A percentile compares a stretch with the other conserved stretches of the same genome.
Evolutionary conservation across 2,113 vertebrate genomes (phyloP).

Genomic region (Setophaga coronata): DNA sequence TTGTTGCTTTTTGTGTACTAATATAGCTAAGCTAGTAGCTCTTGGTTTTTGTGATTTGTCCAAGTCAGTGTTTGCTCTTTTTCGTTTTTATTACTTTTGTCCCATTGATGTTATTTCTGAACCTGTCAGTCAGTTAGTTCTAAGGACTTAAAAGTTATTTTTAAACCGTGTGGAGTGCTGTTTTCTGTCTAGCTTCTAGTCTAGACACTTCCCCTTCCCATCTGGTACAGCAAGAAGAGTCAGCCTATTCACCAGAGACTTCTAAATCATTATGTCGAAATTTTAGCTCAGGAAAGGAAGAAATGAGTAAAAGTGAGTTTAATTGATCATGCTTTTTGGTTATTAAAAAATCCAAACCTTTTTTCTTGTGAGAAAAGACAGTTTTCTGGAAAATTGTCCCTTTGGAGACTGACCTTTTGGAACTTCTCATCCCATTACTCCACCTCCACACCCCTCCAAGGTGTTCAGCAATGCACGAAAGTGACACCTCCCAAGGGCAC

Average conservation of each 20-base stretch:
- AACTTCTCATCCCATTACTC: neutral
- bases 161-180: neutral
- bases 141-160: neutral
- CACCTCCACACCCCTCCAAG: rapidly evolving
- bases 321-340: neutral
- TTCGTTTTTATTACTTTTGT: neutral
- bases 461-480: neutral
- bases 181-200: neutral
- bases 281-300: neutral
- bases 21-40: neutral
- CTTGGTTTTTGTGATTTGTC: neutral
- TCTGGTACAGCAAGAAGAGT: neutral
- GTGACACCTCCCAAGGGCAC: rapidly evolving
- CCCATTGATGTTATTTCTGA: neutral
- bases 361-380: neutral
- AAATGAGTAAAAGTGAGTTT: neutral
- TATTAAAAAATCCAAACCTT: neutral
- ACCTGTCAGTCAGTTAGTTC: neutral
- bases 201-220: neutral
- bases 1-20: neutral
- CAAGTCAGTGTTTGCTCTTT: neutral
- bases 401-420: neutral
- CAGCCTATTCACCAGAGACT: neutral
- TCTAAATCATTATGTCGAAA: neutral
- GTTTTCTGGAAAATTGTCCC: neutral